phyloP scores from a whole-genome alignment of 2,888 invertebrate genomes.

The Lycophotia porphyrea region DNA sequence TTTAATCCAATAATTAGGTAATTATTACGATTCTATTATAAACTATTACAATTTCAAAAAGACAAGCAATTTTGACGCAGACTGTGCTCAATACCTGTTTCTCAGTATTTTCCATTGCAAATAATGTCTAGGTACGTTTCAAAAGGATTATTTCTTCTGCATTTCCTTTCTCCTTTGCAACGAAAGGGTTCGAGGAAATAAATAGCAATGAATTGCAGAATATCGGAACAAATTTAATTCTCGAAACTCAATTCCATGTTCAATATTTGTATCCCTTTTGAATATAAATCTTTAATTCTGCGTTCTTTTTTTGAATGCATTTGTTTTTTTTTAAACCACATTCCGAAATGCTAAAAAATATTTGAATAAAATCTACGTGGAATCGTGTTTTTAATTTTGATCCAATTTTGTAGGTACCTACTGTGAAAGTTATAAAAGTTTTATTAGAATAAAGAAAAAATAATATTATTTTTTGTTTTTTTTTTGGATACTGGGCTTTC shows the following conservation, averaged over 20 bases:
- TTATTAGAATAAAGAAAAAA: background rate
- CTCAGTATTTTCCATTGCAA: conserved; percentile 10
- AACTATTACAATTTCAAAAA: background rate
- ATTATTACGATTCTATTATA: background rate
- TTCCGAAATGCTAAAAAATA: background rate
- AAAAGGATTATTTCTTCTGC: background rate
- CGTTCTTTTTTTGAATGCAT: background rate
- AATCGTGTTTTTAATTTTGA: background rate
- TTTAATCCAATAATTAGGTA: background rate
- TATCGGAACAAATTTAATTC: background rate
- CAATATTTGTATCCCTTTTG: background rate
- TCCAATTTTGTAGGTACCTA: background rate
- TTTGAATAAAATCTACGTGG: background rate
- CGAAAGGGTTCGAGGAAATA: background rate
- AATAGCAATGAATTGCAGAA: background rate
- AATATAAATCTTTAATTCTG: background rate
- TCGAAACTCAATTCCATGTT: background rate
- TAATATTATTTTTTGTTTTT: background rate
- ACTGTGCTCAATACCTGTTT: conserved; percentile 9
- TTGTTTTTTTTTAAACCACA: background rate
- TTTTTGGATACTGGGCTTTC: background rate
- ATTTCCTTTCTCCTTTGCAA: background rate
- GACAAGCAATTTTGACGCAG: background rate
- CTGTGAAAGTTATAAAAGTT: background rate
- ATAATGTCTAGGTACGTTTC: background rate